phyloP scores from a whole-genome alignment of 2,888 invertebrate genomes.

The Schizotus pectinicornis region DNA sequence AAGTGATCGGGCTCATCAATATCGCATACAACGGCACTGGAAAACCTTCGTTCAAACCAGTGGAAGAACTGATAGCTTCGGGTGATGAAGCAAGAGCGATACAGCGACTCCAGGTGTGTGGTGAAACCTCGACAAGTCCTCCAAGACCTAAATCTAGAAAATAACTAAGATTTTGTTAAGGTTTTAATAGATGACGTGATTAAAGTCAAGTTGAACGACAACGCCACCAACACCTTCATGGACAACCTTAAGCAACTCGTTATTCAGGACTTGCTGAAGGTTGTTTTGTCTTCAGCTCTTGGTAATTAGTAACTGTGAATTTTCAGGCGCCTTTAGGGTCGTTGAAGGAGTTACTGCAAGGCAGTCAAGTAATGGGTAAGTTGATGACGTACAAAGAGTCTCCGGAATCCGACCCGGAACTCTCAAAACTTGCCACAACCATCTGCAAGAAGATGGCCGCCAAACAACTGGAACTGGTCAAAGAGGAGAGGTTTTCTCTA shows the following conservation, averaged over 20 bases:
- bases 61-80: no score
- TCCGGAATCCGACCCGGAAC: constrained; percentile 1
- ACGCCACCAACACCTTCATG: background rate
- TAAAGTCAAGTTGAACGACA: background rate
- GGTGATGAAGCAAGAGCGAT: no score
- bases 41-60: no score
- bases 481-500: constrained; percentile 1
- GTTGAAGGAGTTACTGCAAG: background rate
- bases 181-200: background rate
- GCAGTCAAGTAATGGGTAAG: background rate
- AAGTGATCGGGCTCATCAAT: no score
- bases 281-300: background rate
- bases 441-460: constrained; percentile 14
- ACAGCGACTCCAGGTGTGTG: no score
- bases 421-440: constrained; percentile 8
- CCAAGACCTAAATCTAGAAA: no score
- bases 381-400: background rate
- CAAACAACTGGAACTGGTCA: constrained; percentile 7
- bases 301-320: background rate
- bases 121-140: no score
- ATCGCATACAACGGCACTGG: no score
- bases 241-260: background rate
- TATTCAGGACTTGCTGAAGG: background rate
- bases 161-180: no score
- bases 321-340: background rate